Base-by-base conservation (phyloP, 1,140 invertebrate genomes). In the Macrocentrus cingulum region DNA sequence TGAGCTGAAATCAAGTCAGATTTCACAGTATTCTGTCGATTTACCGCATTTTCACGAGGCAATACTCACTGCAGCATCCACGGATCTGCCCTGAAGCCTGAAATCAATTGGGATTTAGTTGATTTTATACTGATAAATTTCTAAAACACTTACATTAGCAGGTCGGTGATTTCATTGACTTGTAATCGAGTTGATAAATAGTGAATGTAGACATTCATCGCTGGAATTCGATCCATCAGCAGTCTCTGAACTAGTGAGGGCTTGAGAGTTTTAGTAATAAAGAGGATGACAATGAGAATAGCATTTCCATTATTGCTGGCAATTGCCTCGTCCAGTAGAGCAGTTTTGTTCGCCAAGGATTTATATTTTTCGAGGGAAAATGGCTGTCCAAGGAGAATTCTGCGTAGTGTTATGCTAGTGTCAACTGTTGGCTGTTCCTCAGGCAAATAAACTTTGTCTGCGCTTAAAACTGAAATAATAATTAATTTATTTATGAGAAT, bases 231-330 rank as follows among this genome's bases (percentile, higher is more conserved):
- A 25, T 80, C 74, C 6, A 74, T 59, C 11, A 84, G 61, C 41
- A 84, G 48, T 34, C 79, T 75, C 48, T 82, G 71, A 19, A 83
- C 72, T 41, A 83, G 61, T 11, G 67, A 73, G 37, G 71, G 68
- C 56, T 83, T 83, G 2, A 84, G 66, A 51, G 82, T 84, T 60
- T 76, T 81, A 16, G 69, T 76, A 36, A 84, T 66, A 63, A 83
- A 84, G 52, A 84, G 62, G 41, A 79, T 75, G 68, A 84, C 81
- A 52, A 79, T 74, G 53, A 84, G 65, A 65, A 82, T 83, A 15
- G 81, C 76, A 71, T 84, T 82, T 63, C 82, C 83, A 77, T 84
- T 77, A 37, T 82, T 80, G 51, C 70, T 73, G 49, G 63, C 63
- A 34, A 83, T 74, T n/a, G 81, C 79, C 46, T 71, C 71, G 65